Evolutionary conservation across 1,140 invertebrate species (phyloP).

Genomic region (Drosophila teissieri): DNA sequence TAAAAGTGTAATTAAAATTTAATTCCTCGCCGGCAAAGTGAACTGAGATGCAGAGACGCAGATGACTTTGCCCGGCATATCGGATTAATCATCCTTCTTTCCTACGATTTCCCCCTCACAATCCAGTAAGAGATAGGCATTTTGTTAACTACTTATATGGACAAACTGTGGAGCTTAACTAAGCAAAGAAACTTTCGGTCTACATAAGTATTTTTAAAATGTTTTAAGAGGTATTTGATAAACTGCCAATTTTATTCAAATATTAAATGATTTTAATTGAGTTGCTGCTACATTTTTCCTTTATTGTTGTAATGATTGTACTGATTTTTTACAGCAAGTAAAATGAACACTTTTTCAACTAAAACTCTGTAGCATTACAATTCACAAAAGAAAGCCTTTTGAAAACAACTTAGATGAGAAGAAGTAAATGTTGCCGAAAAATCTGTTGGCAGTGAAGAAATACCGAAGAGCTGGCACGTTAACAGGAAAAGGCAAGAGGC

Average conservation of each 20-base stretch:
- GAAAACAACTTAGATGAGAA: not conserved
- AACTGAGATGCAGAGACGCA: slow-evolving; percentile 14
- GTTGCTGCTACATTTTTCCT: too few relatives aligned
- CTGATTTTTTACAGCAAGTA: not conserved
- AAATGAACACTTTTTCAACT: not conserved
- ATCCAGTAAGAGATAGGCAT: too few relatives aligned
- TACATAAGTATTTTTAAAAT: too few relatives aligned
- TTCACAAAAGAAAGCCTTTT: slow-evolving; percentile 7
- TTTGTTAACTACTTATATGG: too few relatives aligned
- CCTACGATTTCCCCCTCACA: not conserved
- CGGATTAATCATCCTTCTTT: slow-evolving; percentile 16
- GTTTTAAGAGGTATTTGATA: too few relatives aligned
- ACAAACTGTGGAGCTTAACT: too few relatives aligned
- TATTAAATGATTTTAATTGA: too few relatives aligned
- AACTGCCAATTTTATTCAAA: too few relatives aligned
- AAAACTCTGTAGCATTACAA: slow-evolving; percentile 3
- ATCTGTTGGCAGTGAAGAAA: not conserved
- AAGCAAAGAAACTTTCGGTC: too few relatives aligned
- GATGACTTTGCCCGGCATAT: slow-evolving; percentile 15
- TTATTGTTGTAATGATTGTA: too few relatives aligned
- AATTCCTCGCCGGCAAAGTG: slow-evolving; percentile 47
- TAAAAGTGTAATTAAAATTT: slow-evolving; percentile 71
- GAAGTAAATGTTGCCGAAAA: not conserved
- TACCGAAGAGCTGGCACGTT: not conserved
- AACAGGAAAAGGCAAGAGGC: slow-evolving; percentile 16